Evolutionary conservation across 2,797 vertebrate genomes (phyloP).

Genomic region (Dicrostonyx torquatus): DNA sequence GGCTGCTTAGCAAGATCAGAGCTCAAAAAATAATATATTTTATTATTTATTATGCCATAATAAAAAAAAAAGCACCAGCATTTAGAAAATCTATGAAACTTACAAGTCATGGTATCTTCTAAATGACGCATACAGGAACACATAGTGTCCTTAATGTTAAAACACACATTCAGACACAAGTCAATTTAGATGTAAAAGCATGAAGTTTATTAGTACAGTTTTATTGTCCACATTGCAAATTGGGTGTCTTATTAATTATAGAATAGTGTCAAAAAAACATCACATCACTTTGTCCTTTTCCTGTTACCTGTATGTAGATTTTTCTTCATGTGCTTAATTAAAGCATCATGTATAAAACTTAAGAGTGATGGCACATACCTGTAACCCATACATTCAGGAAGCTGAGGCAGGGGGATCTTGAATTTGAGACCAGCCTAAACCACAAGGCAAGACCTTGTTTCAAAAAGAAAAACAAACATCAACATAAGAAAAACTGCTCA

Average conservation of each 20-base stretch:
- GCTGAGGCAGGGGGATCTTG: background rate
- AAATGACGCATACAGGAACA: background rate
- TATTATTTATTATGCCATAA: slow-evolving; percentile 25
- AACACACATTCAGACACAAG: background rate
- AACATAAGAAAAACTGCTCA: background rate
- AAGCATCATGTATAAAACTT: background rate
- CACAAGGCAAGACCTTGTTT: background rate
- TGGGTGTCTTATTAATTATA: background rate
- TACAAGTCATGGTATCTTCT: background rate
- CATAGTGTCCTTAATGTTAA: background rate
- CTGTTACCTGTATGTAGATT: background rate
- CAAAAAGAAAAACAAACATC: background rate
- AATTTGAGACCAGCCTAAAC: background rate
- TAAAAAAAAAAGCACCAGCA: background rate
- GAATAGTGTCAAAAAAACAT: background rate
- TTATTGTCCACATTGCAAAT: slow-evolving; percentile 4
- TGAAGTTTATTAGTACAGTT: background rate
- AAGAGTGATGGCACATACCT: background rate
- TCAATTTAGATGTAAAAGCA: background rate
- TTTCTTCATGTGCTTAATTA: slow-evolving; percentile 44
- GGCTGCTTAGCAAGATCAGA: background rate
- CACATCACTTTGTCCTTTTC: background rate
- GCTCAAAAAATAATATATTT: background rate
- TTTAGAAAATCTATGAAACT: slow-evolving; percentile 32
- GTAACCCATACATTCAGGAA: background rate